phyloP scores from a whole-genome alignment of 2,113 vertebrate genomes.

The Sterna hirundo region DNA sequence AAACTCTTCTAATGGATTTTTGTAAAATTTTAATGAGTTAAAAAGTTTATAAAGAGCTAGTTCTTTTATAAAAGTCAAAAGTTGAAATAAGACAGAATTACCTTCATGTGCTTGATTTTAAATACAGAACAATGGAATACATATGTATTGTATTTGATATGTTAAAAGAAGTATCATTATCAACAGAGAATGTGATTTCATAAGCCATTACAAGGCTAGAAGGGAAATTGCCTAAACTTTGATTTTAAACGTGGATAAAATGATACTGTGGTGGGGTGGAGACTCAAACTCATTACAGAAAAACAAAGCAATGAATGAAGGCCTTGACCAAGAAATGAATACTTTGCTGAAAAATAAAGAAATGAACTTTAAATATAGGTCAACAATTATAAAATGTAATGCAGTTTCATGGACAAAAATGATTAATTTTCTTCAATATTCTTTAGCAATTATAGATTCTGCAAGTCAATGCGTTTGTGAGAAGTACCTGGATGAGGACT shows the following conservation, averaged over 20 bases:
- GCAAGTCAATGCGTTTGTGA: not conserved
- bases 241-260: not conserved
- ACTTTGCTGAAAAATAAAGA: not conserved
- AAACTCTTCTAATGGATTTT: not conserved
- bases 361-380: not conserved
- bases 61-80: not conserved
- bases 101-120: not conserved
- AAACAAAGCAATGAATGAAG: not conserved
- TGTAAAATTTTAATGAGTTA: conserved; percentile 32
- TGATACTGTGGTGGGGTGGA: not conserved
- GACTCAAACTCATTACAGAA: not conserved
- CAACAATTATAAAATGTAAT: not conserved
- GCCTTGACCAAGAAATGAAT: not conserved
- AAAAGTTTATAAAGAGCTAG: not conserved
- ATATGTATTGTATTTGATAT: not conserved
- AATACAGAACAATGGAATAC: not conserved
- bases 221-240: not conserved
- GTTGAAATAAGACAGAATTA: conserved; percentile 5
- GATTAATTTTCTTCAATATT: not conserved
- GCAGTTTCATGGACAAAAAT: not conserved
- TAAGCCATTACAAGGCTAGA: not conserved
- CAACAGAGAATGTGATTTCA: not conserved
- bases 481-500: not conserved
- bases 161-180: not conserved
- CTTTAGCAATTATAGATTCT: not conserved